phyloP scores from a whole-genome alignment of 2,797 vertebrate genomes.

The Myotis daubentonii region DNA sequence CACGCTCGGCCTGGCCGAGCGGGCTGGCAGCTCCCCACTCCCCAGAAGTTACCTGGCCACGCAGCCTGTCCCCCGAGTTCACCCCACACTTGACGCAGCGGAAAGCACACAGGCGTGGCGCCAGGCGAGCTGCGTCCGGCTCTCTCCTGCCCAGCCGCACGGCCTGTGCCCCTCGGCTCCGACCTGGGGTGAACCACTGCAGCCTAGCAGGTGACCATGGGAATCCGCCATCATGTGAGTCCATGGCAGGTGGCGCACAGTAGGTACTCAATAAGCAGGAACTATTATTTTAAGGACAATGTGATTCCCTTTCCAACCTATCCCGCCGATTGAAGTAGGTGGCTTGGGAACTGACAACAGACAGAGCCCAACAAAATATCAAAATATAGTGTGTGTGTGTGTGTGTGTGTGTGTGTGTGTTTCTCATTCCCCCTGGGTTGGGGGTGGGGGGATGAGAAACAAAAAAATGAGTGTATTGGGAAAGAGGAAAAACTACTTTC shows the following conservation, averaged over 20 bases:
- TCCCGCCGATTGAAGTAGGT: neutral
- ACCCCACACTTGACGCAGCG: accelerated
- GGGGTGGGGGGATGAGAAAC: accelerated
- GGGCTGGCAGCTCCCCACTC: neutral
- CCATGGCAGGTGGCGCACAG: accelerated
- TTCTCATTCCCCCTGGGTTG: no score
- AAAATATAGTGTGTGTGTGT: neutral
- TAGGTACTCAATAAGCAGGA: neutral
- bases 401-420: no score
- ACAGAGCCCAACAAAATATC: neutral
- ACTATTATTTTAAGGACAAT: neutral
- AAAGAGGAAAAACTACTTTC: neutral
- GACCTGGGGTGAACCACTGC: neutral
- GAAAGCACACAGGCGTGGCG: neutral
- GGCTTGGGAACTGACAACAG: neutral
- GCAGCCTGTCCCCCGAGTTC: neutral
- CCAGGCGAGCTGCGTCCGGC: no score
- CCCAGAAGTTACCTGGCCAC: neutral
- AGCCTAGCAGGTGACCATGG: accelerated
- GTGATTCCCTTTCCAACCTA: neutral
- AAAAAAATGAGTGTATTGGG: accelerated
- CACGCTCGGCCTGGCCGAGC: neutral
- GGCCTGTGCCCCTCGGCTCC: neutral
- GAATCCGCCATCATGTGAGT: accelerated
- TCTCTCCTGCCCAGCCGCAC: neutral